Evolutionary conservation across 2,797 vertebrate species (phyloP), one percentile per base, ranked within the genome.

Genomic region (Falco cherrug): DNA sequence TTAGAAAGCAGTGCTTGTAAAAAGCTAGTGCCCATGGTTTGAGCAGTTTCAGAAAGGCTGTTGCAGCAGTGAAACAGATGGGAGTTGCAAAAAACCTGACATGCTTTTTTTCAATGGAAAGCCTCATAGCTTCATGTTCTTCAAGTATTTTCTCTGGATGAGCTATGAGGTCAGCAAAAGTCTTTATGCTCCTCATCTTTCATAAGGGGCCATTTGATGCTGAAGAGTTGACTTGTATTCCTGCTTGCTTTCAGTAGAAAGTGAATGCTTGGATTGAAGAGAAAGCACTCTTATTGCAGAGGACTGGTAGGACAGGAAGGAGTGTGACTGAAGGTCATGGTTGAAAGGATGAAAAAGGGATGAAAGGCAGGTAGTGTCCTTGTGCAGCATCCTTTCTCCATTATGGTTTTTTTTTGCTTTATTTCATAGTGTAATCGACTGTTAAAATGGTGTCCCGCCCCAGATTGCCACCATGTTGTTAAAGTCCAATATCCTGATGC

Each of bases 401-500:
- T 47, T 48, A 74, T 10, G 14, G 39, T 3, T 5, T 6, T 22
- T 71, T 73, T 63, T 29, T 54, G 29, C 71, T 92, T 81, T 94
- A 20, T 91, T 51, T 82, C 37, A 1, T 87, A 99, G 99, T 99
- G 99, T 98, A 99, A 99, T 98, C 99, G 99, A 98, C 99, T 99
- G 98, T 99, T 99, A 98, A 99, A 99, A 97, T 99, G 99, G 99
- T 99, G 99, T 98, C 99, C 99, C 87, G 99, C 99, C 86, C 99
- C 99, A 79, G 99, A 99, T 97, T 99, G 99, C 98, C 99, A 99
- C 98, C 99, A 99, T 43, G 99, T 99, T 87, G 99, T 99, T 92
- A 99, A 99, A 99, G 99, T 99, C 93, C 99, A 99, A 16, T 99
- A 99, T 97, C 99, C 99, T 94, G 99, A 99, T 96, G 99, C 99